phyloP scores from a whole-genome alignment of 2,113 vertebrate species.

The Colossoma macropomum region DNA sequence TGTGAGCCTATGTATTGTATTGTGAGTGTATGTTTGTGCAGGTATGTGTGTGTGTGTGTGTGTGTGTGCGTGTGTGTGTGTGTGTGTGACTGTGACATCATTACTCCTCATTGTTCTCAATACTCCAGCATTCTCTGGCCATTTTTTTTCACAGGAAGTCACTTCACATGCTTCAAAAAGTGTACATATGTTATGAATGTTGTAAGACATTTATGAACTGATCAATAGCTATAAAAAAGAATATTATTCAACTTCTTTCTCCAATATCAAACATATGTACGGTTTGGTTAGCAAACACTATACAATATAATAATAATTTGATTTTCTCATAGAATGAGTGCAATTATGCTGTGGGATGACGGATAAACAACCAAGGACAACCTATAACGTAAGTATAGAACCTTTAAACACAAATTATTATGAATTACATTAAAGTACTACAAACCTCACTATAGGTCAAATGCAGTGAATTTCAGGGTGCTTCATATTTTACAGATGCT shows the following conservation, averaged over 20 bases:
- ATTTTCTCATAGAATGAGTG: conserved; percentile 69
- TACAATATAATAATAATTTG: background rate
- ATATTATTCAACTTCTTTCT: background rate
- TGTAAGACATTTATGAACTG: background rate
- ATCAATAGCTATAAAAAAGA: background rate
- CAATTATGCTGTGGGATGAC: conserved; percentile 81
- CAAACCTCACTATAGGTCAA: no score
- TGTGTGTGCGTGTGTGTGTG: conserved; percentile 50
- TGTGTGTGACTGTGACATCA: conserved; percentile 27
- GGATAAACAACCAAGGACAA: conserved; percentile 72
- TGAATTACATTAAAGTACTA: background rate
- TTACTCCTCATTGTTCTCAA: conserved; percentile 61
- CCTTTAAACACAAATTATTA: background rate
- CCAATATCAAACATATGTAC: background rate
- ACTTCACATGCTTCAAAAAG: background rate
- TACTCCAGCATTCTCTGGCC: conserved; percentile 70
- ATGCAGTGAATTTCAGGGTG: no score
- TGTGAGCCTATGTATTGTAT: conserved; percentile 60
- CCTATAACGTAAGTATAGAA: conserved; percentile 63
- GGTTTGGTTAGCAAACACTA: no score
- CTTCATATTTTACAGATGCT: no score
- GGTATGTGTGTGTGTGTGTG: conserved; percentile 37
- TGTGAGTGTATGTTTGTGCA: conserved; percentile 48
- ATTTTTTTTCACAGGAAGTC: conserved; percentile 33
- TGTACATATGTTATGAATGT: background rate